A percentile compares a stretch with the other conserved stretches of the same genome.
Conservation (phyloP, 2,113 vertebrate species). For the Dicrurus megarhynchus region DNA sequence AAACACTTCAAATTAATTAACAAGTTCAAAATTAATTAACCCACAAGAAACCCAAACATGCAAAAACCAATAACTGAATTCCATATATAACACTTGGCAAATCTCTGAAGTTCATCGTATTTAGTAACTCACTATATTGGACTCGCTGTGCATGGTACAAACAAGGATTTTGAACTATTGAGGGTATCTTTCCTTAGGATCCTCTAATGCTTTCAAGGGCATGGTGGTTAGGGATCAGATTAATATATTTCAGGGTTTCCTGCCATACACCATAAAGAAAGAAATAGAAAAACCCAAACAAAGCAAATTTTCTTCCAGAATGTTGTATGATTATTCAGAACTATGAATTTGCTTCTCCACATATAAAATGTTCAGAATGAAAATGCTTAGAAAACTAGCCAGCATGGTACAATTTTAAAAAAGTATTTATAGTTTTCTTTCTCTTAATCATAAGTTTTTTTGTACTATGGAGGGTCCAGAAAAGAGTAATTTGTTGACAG, state of each 20-base stretch:
- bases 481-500: neutral
- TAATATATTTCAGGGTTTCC: neutral
- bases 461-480: neutral
- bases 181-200: neutral
- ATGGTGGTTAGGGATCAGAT: neutral
- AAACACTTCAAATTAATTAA: too few species aligned
- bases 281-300: neutral
- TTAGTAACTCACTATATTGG: neutral
- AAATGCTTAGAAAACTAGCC: slow-evolving; percentile 26
- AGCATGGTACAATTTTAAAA: neutral
- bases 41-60: too few species aligned
- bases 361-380: slow-evolving; percentile 3
- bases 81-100: too few species aligned
- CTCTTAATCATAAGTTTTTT: neutral
- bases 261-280: neutral
- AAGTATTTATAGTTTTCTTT: neutral
- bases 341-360: slow-evolving; percentile 1
- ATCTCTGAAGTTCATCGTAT: neutral
- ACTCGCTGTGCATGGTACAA: neutral
- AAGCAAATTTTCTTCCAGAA: neutral
- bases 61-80: too few species aligned
- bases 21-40: too few species aligned
- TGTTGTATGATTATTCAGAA: slow-evolving; percentile 1
- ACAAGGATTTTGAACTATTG: neutral
- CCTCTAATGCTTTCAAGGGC: slow-evolving; percentile 17